These are phyloP conservation scores for Dipodomys ordii DNA, from an alignment of 2,113 vertebrate genomes.

Conservation along the genomic window DNA sequence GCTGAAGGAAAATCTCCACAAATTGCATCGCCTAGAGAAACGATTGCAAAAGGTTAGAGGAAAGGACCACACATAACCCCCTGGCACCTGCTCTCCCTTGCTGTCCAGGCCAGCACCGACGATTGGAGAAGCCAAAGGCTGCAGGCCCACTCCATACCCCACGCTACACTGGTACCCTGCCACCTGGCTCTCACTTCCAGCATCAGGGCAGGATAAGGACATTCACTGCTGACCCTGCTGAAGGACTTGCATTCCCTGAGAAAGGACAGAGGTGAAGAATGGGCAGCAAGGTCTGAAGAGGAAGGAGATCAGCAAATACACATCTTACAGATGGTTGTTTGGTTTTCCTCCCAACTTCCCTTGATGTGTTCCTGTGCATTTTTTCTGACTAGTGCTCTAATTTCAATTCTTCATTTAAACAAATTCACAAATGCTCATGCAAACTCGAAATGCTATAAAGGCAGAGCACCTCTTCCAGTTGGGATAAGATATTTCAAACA, in stretches of 20 bases:
- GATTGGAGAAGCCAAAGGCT: conserved; percentile 23
- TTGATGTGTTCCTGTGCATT: neutral
- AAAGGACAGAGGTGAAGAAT: neutral
- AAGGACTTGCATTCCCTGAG: conserved; percentile 39
- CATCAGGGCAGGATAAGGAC: neutral
- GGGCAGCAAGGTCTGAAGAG: neutral
- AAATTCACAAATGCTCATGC: neutral
- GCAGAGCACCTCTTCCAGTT: neutral
- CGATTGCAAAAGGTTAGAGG: conserved; percentile 87
- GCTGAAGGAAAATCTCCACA: conserved; percentile 96
- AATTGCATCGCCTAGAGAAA: conserved; percentile 95
- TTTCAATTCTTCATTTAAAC: neutral
- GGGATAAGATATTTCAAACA: neutral
- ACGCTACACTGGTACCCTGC: too few species aligned
- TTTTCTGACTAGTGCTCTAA: neutral
- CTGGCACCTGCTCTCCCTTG: neutral
- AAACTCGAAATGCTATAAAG: neutral
- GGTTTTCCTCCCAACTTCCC: neutral
- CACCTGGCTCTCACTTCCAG: too few species aligned
- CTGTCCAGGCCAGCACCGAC: neutral
- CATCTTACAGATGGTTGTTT: neutral
- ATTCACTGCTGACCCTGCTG: conserved; percentile 28
- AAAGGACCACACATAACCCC: conserved; percentile 83
- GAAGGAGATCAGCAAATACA: neutral
- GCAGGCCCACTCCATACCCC: neutral